Conservation (phyloP, 2,888 invertebrate species). For the Pandemis corylana region DNA sequence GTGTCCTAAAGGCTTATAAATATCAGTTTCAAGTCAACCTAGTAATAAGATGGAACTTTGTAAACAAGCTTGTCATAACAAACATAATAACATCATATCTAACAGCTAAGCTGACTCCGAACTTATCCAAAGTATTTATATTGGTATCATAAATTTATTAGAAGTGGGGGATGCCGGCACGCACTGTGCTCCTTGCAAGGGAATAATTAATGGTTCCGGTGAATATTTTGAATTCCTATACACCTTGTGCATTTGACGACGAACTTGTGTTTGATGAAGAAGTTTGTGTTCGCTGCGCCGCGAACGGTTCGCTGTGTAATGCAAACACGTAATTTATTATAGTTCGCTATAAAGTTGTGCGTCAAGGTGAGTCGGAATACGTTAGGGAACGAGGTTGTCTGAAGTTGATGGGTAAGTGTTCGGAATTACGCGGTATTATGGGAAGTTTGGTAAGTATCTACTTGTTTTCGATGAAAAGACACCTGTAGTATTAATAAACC, state of each 20-base stretch:
- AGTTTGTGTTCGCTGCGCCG: conserved; percentile 20
- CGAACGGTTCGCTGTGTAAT: conserved; percentile 16
- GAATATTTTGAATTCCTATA: conserved; percentile 68
- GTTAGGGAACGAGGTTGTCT: background rate
- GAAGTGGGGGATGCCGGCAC: conserved; percentile 67
- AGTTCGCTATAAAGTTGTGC: conserved; percentile 18
- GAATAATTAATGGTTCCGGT: conserved; percentile 70
- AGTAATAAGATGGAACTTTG: background rate
- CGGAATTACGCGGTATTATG: background rate
- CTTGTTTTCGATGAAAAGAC: background rate
- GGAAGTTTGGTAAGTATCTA: background rate
- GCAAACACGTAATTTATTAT: conserved; percentile 35
- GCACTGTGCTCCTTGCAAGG: conserved; percentile 56
- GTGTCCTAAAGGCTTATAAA: background rate
- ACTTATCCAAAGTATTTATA: conserved; percentile 75
- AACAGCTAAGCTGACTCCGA: conserved; percentile 44
- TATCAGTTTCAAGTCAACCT: background rate
- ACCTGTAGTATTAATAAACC: too few relatives aligned
- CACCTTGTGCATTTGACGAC: conserved; percentile 61
- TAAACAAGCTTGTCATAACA: conserved; percentile 14
- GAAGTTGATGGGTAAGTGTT: background rate
- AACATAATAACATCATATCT: conserved; percentile 5
- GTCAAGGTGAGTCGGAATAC: conserved; percentile 1
- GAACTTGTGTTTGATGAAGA: conserved; percentile 44
- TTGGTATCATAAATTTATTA: conserved; percentile 78